A percentile compares a stretch with the other conserved stretches of the same genome.
These are phyloP conservation scores for Brassicogethes aeneus DNA, from an alignment of 2,888 invertebrate species.

Conservation along the genomic window DNA sequence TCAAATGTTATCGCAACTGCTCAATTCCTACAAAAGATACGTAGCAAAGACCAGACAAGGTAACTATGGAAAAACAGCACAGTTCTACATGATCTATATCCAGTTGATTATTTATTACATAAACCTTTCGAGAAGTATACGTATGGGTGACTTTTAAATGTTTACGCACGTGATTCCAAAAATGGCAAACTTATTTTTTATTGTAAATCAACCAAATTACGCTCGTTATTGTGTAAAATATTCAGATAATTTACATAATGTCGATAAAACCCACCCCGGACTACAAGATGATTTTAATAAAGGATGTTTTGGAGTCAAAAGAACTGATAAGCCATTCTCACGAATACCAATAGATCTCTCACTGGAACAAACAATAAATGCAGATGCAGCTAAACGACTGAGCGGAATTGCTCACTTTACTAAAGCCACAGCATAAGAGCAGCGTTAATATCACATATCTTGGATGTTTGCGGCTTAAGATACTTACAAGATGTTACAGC, in stretches of 20 bases:
- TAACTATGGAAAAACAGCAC: constrained; percentile 1
- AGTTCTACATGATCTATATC: constrained; percentile 3
- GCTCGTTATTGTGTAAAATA: constrained; percentile 28
- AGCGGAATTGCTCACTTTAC: constrained; percentile 15
- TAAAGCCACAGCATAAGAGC: constrained; percentile 18
- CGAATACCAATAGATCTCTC: constrained; percentile 27
- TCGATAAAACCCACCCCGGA: constrained; percentile 27
- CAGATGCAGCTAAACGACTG: constrained; percentile 20
- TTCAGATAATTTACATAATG: constrained; percentile 25
- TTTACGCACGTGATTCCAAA: constrained; percentile 22
- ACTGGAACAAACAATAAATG: constrained; percentile 31
- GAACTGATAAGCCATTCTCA: constrained; percentile 30
- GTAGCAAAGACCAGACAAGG: constrained; percentile 14
- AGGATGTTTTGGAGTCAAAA: constrained; percentile 27
- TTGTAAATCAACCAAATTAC: constrained; percentile 31
- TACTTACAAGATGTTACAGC: constrained; percentile 22
- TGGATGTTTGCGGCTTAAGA: constrained; percentile 17
- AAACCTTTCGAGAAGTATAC: constrained; percentile 13
- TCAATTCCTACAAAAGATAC: constrained; percentile 14
- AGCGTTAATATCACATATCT: constrained; percentile 19
- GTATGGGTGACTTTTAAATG: constrained; percentile 17
- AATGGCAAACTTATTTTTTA: constrained; percentile 29
- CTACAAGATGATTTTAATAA: constrained; percentile 19
- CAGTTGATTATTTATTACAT: constrained; percentile 11
- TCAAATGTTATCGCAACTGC: constrained; percentile 8